These are phyloP conservation scores for Cryptocephalus primarius DNA, from an alignment of 2,888 invertebrate genomes.

Conservation along the genomic window DNA sequence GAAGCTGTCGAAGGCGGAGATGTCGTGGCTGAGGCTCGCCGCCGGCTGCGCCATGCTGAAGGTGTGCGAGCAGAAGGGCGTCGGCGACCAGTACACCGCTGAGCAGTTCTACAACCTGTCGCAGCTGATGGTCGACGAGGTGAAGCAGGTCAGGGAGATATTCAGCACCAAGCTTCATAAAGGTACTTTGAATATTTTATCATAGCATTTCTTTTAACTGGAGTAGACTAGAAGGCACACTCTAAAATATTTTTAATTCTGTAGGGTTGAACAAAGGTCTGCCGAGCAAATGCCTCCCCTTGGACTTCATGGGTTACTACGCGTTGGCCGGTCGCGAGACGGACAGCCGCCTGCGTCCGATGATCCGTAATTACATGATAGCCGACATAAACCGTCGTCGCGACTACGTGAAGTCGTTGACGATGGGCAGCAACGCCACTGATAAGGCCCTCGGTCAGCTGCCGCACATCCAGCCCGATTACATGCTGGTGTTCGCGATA, in stretches of 20 bases:
- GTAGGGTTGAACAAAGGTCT: conserved; percentile 44
- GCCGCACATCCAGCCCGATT: conserved; percentile 88
- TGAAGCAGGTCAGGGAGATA: conserved; percentile 59
- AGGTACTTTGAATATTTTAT: conserved; percentile 8
- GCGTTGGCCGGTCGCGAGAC: conserved; percentile 80
- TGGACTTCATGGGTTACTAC: conserved; percentile 80
- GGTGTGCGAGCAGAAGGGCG: conserved; percentile 93
- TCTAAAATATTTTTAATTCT: background rate
- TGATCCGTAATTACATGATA: conserved; percentile 71
- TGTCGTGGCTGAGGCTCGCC: conserved; percentile 83
- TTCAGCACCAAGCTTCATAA: conserved; percentile 91
- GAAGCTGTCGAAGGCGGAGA: conserved; percentile 71
- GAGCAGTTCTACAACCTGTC: conserved; percentile 93
- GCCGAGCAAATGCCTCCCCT: conserved; percentile 80
- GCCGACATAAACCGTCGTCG: conserved; percentile 79
- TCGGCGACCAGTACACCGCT: conserved; percentile 86
- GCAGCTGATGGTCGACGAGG: conserved; percentile 77
- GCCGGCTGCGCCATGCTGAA: conserved; percentile 95
- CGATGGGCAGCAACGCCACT: conserved; percentile 53
- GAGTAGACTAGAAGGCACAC: too few relatives aligned
- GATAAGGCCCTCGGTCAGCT: conserved; percentile 66
- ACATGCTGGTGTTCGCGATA: conserved; percentile 94
- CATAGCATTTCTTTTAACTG: too few relatives aligned
- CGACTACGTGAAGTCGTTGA: conserved; percentile 82
- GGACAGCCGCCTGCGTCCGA: conserved; percentile 60